Evolutionary conservation across 2,113 vertebrate species (phyloP).

Genomic region (Trogon melanurus): DNA sequence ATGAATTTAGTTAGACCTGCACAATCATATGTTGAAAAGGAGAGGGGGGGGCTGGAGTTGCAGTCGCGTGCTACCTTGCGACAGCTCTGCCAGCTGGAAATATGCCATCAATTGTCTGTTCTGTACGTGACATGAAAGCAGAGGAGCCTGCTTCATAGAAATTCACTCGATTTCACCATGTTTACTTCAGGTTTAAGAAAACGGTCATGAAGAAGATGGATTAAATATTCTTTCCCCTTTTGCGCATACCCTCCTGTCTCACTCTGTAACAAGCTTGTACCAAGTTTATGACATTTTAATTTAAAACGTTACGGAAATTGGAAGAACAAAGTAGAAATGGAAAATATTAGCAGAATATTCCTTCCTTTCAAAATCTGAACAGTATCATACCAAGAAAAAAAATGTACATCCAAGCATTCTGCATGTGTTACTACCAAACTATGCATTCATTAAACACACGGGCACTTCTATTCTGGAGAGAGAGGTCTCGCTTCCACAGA

Average conservation of each 20-base stretch:
- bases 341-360: background rate
- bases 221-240: background rate
- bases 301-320: background rate
- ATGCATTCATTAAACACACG: background rate
- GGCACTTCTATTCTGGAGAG: background rate
- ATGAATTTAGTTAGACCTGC: conserved; percentile 39
- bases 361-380: background rate
- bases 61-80: conserved; percentile 52
- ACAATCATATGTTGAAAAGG: conserved; percentile 23
- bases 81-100: conserved; percentile 63
- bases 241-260: background rate
- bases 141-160: conserved; percentile 44
- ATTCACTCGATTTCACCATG: conserved; percentile 40
- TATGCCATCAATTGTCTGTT: conserved; percentile 58
- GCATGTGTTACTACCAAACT: background rate
- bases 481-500: fast-evolving
- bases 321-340: background rate
- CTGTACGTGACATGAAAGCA: conserved; percentile 21
- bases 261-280: background rate
- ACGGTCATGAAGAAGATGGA: background rate
- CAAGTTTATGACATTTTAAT: background rate
- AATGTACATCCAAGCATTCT: background rate
- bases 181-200: conserved; percentile 37
- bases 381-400: background rate
- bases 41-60: background rate